phyloP scores from a whole-genome alignment of 1,140 invertebrate genomes.

The Camponotus vicinus region DNA sequence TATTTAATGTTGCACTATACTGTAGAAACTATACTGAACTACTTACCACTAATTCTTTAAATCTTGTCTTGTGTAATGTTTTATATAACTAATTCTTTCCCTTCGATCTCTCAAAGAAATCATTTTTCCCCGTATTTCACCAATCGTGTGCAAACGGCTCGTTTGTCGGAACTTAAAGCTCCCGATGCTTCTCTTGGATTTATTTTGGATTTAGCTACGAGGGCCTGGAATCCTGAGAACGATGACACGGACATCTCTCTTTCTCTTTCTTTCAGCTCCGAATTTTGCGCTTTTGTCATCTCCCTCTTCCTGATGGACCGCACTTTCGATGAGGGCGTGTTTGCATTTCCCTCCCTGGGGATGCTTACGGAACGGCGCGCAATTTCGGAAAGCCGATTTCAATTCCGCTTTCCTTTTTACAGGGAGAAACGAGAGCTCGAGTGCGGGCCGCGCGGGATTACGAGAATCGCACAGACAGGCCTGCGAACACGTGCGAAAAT shows the following conservation, averaged over 20 bases:
- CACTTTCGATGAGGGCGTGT: constrained; percentile 74
- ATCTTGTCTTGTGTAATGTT: not conserved
- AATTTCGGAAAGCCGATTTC: constrained; percentile 86
- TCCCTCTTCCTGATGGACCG: constrained; percentile 69
- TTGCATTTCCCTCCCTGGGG: constrained; percentile 83
- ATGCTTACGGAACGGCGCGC: constrained; percentile 73
- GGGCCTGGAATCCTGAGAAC: constrained; percentile 78
- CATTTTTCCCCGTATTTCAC: not conserved
- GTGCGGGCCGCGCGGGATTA: constrained; percentile 76
- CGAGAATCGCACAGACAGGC: constrained; percentile 72
- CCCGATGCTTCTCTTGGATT: constrained; percentile 59
- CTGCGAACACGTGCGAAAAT: constrained; percentile 77
- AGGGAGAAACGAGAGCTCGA: constrained; percentile 79
- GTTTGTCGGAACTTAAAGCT: constrained; percentile 1
- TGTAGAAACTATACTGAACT: too few relatives aligned
- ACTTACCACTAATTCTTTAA: not conserved
- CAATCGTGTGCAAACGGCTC: not conserved
- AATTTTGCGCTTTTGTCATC: constrained; percentile 55
- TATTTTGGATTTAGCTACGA: constrained; percentile 73
- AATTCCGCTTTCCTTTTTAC: constrained; percentile 83
- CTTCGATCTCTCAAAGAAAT: not conserved
- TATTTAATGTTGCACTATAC: not conserved
- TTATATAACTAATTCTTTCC: not conserved
- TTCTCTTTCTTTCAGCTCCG: not conserved
- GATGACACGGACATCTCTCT: constrained; percentile 65